Base-by-base conservation (phyloP, 2,888 invertebrate genomes). In the Heliconius ethilla region DNA sequence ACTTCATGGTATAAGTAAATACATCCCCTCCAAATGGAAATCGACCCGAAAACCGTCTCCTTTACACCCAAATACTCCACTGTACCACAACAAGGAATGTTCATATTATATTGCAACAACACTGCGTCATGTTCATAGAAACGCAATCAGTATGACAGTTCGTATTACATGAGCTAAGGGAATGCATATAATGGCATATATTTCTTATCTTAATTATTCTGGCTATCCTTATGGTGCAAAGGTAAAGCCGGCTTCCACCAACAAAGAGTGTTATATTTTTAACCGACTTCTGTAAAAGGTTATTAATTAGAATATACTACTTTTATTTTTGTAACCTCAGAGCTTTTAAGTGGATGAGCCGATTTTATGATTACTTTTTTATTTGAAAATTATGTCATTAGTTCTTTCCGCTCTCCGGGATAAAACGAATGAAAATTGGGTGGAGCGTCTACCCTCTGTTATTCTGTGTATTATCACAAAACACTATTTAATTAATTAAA, bases 111-210 rank as follows among this genome's bases (percentile, higher is more conserved):
- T 29, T 69, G 25, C 15, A 69, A 69, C 10, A n/a, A 2, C 6
- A 69, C 69, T 45, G 25, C 15, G 15, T 45, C 69, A 40, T 40
- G 67, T 69, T 69, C 69, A 25, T 40, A 45, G 69, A 69, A 69
- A 40, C 25, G 69, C 15, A 40, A 69, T 45, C 69, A 7, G 40
- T 25, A 51, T 18, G 15, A 2, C 15, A 40, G 40, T 7, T 69
- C 40, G 40, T 40, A 25, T 69, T 69, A 69, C 69, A 25, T 15
- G 3, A 13, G 40, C 69, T 25, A 40, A 15, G 15, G 40, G 69
- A 69, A 69, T 69, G 69, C 40, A 25, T 69, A 15, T 40, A 25
- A 69, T 40, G n/a, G 69, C 40, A 69, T 40, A 25, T 40, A 25
- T 15, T 40, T 18, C 63, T 63, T 63, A 65, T 65, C 65, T 65